Conservation (phyloP, 2,797 vertebrate genomes). For the Clarias fuscus region DNA sequence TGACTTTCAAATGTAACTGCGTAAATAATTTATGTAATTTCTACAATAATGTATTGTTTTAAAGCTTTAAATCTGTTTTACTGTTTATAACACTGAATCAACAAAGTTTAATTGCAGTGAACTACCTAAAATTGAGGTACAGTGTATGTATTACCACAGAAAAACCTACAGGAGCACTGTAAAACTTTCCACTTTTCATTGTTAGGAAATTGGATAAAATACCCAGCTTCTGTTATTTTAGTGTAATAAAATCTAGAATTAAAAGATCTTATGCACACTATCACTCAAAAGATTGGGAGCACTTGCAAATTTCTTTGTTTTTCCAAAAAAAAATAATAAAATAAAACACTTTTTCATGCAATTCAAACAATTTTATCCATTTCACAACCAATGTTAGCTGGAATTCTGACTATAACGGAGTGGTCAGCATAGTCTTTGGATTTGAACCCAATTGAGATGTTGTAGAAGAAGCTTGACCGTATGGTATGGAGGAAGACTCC, state of each 20-base stretch:
- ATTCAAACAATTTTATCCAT: too few relatives aligned
- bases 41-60: not conserved
- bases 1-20: not conserved
- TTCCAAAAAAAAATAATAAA: too few relatives aligned
- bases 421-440: too few relatives aligned
- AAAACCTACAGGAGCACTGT: too few relatives aligned
- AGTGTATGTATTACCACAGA: not conserved
- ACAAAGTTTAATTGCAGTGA: not conserved
- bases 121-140: not conserved
- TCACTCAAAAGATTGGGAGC: too few relatives aligned
- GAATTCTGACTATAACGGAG: too few relatives aligned
- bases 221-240: not conserved
- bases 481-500: too few relatives aligned
- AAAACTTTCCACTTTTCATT: not conserved
- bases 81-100: not conserved
- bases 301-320: too few relatives aligned
- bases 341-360: too few relatives aligned
- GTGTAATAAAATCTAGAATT: not conserved
- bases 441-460: too few relatives aligned
- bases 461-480: too few relatives aligned
- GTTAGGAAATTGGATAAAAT: not conserved
- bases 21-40: not conserved
- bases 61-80: not conserved
- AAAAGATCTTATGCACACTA: not conserved
- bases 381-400: too few relatives aligned